Evolutionary conservation across 2,113 vertebrate species (phyloP), one percentile per base, ranked within the genome.

Genomic region (Hippocampus zosterae): DNA sequence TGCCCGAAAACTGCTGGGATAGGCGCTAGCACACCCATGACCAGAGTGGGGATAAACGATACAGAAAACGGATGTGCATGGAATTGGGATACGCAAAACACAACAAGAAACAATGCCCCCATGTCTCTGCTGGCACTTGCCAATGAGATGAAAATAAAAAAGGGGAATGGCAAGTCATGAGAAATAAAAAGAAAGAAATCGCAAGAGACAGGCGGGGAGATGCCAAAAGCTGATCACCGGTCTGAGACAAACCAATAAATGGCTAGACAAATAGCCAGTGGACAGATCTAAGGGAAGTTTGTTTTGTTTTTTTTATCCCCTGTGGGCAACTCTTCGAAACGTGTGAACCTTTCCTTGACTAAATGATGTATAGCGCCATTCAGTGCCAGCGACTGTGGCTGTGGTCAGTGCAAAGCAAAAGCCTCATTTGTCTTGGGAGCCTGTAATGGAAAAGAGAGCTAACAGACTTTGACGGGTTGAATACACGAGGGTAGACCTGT

Each of bases 351-450:
- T 67, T 76, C 57, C 46, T 52, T 6, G 55, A 60, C 50, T 61
- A 65, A 76, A 83, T 84, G 79, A 85, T 79, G 25, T 81, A 81
- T 77, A 72, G 70, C 70, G 69, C 57, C 57, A 46, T 55, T 77
- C 57, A 67, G 63, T 61, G n/a, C 57, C 48, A 44, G 56, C 21
- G 78, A 84, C 74, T 53, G 41, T 23, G 50, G 61, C 72, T 72
- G 68, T 73, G 83, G 78, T 87, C 81, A 79, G 62, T 40, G 53
- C 68, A 72, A 72, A 71, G 76, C 68, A 72, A 65, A 77, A 61
- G 56, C 66, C 79, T 79, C 70, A 76, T 84, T 84, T 73, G 81
- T 83, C 62, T 65, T 56, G 70, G 68, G 68, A 84, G 65, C 72
- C 64, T 19, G 44, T 76, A 79, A 85, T 80, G 73, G 69, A 77